These are phyloP conservation scores for Drosophila mayaguana DNA, from an alignment of 2,888 invertebrate genomes.

Conservation along the genomic window DNA sequence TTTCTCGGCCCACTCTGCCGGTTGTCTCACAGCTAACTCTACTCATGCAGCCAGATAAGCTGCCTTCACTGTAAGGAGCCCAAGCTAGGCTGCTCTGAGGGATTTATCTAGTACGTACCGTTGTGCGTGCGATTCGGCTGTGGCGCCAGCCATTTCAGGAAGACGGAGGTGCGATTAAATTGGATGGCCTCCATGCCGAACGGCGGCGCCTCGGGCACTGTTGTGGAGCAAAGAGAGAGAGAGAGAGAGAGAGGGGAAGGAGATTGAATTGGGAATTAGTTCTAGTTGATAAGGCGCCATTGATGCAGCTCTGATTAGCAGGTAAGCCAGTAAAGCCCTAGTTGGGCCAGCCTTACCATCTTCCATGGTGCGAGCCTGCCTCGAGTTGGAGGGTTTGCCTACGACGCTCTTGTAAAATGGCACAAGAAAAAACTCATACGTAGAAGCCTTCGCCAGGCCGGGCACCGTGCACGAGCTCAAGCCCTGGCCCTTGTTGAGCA, in stretches of 20 bases:
- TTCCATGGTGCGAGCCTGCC: conserved; percentile 92
- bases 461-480: conserved; percentile 91
- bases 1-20: not conserved
- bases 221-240: conserved; percentile 68
- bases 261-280: conserved; percentile 37
- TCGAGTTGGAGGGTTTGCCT: conserved; percentile 94
- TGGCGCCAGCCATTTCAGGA: conserved; percentile 94
- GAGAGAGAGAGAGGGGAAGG: not conserved
- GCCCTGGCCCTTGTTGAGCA: conserved; percentile 90
- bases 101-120: conserved; percentile 86
- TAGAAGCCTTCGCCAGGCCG: conserved; percentile 92
- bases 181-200: conserved; percentile 92
- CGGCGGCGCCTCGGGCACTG: conserved; percentile 94
- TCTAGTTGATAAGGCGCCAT: not conserved
- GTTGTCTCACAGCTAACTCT: not conserved
- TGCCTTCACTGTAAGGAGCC: not conserved
- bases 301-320: conserved; percentile 31
- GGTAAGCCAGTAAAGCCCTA: conserved; percentile 17
- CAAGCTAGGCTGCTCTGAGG: not conserved
- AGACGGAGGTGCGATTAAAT: conserved; percentile 92
- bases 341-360: conserved; percentile 88
- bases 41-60: not conserved
- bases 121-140: conserved; percentile 89
- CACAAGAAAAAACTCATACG: conserved; percentile 96
- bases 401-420: conserved; percentile 95